Evolutionary conservation across 1,140 invertebrate genomes (phyloP).

Genomic region (Nilaparvata lugens): DNA sequence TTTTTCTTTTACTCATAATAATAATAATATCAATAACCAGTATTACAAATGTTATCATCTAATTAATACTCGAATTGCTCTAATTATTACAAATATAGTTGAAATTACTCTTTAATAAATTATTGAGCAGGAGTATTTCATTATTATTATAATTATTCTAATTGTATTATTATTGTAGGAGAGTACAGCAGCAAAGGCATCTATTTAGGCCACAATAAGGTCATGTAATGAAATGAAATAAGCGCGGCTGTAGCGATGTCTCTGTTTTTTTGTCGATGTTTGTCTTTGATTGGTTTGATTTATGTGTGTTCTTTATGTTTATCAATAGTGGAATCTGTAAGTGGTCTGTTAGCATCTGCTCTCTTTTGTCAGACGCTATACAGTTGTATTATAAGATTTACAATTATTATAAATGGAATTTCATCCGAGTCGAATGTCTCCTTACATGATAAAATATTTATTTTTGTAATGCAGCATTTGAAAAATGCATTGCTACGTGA

Average conservation of each 20-base stretch:
- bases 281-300: neutral
- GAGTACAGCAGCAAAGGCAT: no score
- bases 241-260: neutral
- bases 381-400: neutral
- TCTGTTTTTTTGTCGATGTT: neutral
- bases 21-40: conserved; percentile 9
- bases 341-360: neutral
- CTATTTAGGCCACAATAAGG: no score
- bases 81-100: no score
- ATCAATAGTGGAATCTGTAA: neutral
- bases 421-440: conserved; percentile 11
- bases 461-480: conserved; percentile 11
- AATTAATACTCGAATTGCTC: neutral
- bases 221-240: no score
- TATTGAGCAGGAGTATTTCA: no score
- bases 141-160: no score
- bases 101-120: no score
- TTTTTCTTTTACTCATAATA: conserved; percentile 9
- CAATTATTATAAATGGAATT: neutral
- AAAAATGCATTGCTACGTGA: conserved; percentile 12
- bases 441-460: conserved; percentile 20
- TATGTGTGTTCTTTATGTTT: conserved; percentile 2
- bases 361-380: neutral
- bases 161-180: no score
- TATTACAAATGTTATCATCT: neutral